Conservation (phyloP, 2,797 vertebrate species). For the Chanos chanos region DNA sequence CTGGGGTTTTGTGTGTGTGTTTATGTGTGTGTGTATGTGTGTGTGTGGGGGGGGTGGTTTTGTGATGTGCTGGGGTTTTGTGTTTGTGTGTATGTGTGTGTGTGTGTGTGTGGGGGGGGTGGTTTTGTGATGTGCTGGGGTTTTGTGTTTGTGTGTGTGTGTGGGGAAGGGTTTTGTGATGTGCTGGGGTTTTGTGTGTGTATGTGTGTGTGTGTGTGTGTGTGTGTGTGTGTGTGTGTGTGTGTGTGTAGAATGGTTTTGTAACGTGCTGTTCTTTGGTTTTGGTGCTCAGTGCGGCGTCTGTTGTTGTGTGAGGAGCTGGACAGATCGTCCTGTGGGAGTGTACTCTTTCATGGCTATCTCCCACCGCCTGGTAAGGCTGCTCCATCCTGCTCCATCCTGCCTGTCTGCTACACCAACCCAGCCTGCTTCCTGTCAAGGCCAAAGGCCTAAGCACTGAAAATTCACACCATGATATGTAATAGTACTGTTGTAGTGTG, state of each 20-base stretch:
- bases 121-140: too few relatives aligned
- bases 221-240: neutral
- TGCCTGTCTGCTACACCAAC: neutral
- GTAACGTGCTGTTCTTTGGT: neutral
- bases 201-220: too few relatives aligned
- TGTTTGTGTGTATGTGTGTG: too few relatives aligned
- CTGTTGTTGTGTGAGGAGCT: constrained; percentile 94
- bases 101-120: too few relatives aligned
- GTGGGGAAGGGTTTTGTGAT: too few relatives aligned
- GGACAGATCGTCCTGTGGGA: constrained; percentile 95
- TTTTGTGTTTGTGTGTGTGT: neutral
- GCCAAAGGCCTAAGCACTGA: neutral
- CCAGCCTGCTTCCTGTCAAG: neutral
- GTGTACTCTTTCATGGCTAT: constrained; percentile 97
- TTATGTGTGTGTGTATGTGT: too few relatives aligned
- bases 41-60: too few relatives aligned
- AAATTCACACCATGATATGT: too few relatives aligned
- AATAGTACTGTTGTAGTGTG: too few relatives aligned
- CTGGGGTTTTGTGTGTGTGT: too few relatives aligned
- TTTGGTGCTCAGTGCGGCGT: constrained; percentile 76
- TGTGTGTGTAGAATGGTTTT: neutral
- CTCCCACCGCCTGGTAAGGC: constrained; percentile 92
- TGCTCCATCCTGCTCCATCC: neutral
- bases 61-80: too few relatives aligned
- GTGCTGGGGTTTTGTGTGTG: too few relatives aligned